Evolutionary conservation across 2,888 invertebrate genomes (phyloP), one percentile per base, ranked within the genome.

Genomic region (Syrphus vitripennis): DNA sequence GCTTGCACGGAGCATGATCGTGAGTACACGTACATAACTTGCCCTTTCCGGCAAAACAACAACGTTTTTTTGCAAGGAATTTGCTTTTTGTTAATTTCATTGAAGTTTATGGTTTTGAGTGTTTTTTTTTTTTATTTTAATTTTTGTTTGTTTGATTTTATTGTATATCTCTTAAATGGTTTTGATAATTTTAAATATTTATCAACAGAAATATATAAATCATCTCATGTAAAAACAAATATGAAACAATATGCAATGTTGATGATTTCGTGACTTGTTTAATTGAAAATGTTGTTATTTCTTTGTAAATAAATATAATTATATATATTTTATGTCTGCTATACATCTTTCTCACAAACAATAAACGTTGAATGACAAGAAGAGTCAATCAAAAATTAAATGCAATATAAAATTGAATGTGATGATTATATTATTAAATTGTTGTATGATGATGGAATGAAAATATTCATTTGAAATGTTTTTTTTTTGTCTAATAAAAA

Each of bases 1-100:
- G 96, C 96, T 96, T 96, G 96, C 96, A 95, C 96, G 96, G 96
- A 96, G 96, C 96, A 96, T 96, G 96, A 95, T 96, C 95, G 96
- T 96, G 95, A 96, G 96, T 96, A 96, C 91, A 91, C 90, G 91
- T 91, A 55, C 55, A 55, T 91, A 90, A 72, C 57, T 29, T 65
- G 84, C 70, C 76, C 72, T 59, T 26, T 42, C 16, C 65, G 65
- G 65, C n/a, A 34, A 42, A 57, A 31, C 37, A 29, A 24, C 1
- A 19, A 16, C 29, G 19, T 9, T n/a, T 29, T 77, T 63, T 75
- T 50, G 69, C 67, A 78, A 63, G 45, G 70, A 70, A 53, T 57
- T 78, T 61, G 40, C 31, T 71, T 26, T 61, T 40, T 10, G 7
- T 57, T 59, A 19, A 2, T 61, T 57, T 65, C 5, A 3, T 26